These are phyloP conservation scores for Choreutis nemorana DNA, from an alignment of 2,888 invertebrate species.

Conservation along the genomic window DNA sequence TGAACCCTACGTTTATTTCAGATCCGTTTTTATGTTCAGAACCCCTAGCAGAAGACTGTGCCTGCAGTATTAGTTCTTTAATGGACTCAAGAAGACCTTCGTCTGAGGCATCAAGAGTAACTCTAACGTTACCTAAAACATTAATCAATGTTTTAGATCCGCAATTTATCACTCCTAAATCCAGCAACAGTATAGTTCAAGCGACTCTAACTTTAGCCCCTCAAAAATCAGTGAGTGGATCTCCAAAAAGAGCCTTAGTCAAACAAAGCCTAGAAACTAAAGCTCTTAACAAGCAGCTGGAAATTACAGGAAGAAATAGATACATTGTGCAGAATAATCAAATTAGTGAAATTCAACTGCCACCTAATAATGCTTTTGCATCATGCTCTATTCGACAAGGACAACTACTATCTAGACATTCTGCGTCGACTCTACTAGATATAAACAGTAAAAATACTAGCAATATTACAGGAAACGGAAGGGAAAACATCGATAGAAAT, in stretches of 20 bases:
- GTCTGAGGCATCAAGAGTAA: slow-evolving; percentile 65
- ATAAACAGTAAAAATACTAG: slow-evolving; percentile 37
- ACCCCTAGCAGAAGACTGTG: slow-evolving; percentile 69
- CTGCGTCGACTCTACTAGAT: slow-evolving; percentile 66
- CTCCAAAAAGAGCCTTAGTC: slow-evolving; percentile 51
- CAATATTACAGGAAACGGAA: slow-evolving; percentile 30
- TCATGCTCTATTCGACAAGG: slow-evolving; percentile 54
- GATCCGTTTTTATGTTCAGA: slow-evolving; percentile 67
- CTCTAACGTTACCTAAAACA: slow-evolving; percentile 58
- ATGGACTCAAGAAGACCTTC: slow-evolving; percentile 69
- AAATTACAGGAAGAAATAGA: slow-evolving; percentile 55
- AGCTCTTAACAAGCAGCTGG: slow-evolving; percentile 50
- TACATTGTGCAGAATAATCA: slow-evolving; percentile 63
- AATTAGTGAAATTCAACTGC: slow-evolving; percentile 59
- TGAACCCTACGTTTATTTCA: slow-evolving; percentile 21
- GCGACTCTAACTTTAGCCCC: slow-evolving; percentile 72
- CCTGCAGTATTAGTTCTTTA: slow-evolving; percentile 71
- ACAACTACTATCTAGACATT: slow-evolving; percentile 64
- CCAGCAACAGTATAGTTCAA: slow-evolving; percentile 62
- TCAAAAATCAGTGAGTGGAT: slow-evolving; percentile 51
- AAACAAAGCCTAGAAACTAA: slow-evolving; percentile 51
- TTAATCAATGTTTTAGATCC: slow-evolving; percentile 66
- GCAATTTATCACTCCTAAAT: slow-evolving; percentile 59
- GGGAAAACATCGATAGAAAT: slow-evolving; percentile 33
- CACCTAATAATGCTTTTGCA: slow-evolving; percentile 45